Conservation (phyloP, 2,113 vertebrate genomes). For the Podarcis raffonei region DNA sequence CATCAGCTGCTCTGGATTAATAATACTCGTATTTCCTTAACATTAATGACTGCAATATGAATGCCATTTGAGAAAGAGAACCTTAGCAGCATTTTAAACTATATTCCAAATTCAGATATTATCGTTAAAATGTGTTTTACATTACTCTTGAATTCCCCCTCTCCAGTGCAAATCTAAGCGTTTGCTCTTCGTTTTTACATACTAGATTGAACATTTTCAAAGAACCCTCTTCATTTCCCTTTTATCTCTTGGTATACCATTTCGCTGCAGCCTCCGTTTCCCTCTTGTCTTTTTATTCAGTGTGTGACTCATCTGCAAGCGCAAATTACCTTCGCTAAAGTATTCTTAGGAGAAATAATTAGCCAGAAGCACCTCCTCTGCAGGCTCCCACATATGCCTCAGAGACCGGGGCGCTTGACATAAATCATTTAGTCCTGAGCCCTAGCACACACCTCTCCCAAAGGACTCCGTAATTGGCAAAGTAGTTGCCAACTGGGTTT, state of each 20-base stretch:
- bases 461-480: conserved; percentile 83
- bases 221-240: conserved; percentile 51
- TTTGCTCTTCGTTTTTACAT: conserved; percentile 51
- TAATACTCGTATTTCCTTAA: not conserved
- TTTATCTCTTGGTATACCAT: conserved; percentile 61
- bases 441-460: conserved; percentile 80
- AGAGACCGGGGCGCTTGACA: conserved; percentile 77
- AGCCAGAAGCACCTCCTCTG: conserved; percentile 78
- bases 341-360: conserved; percentile 87
- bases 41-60: not conserved
- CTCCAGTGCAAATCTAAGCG: not conserved
- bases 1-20: not conserved
- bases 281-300: conserved; percentile 66
- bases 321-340: conserved; percentile 80
- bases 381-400: conserved; percentile 73
- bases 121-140: conserved; percentile 19
- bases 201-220: conserved; percentile 58
- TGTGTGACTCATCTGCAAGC: conserved; percentile 79
- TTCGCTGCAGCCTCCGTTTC: conserved; percentile 66
- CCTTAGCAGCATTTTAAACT: conserved; percentile 34
- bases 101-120: conserved; percentile 1
- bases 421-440: conserved; percentile 84
- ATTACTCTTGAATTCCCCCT: conserved; percentile 9
- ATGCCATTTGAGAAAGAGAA: accelerated
- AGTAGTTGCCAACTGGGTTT: conserved; percentile 85